A percentile compares a stretch with the other conserved stretches of the same genome.
phyloP scores from a whole-genome alignment of 92 coral and sea anemone genomes.

The Umimayanthus chanpuru region DNA sequence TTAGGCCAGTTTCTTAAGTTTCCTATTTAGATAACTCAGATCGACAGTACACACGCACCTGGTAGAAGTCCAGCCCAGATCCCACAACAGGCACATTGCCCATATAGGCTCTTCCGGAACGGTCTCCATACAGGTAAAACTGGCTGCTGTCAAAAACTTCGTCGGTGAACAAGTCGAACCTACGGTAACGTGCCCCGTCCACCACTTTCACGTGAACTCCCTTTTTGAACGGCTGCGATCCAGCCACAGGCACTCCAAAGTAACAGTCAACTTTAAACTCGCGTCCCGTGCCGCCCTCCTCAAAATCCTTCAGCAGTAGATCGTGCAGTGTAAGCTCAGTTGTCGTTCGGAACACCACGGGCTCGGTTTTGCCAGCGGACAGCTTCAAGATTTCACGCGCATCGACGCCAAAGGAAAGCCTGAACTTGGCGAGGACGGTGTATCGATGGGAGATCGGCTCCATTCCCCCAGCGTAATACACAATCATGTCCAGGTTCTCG shows the following conservation, averaged over 20 bases:
- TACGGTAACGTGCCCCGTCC: constrained; percentile 34
- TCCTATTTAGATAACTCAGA: too few relatives aligned
- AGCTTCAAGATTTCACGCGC: neutral
- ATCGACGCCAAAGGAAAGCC: neutral
- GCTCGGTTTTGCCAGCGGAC: neutral
- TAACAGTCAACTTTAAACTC: constrained; percentile 45
- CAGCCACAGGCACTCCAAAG: constrained; percentile 25
- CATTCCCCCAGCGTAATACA: constrained; percentile 52
- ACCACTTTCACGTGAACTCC: constrained; percentile 48
- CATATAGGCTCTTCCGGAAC: constrained; percentile 30
- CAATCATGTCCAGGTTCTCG: constrained; percentile 10
- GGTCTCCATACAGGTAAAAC: constrained; percentile 52
- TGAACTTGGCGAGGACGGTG: constrained; percentile 8
- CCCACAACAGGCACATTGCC: constrained; percentile 37
- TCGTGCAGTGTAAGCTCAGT: constrained; percentile 34
- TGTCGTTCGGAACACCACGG: constrained; percentile 46
- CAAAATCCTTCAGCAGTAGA: constrained; percentile 48
- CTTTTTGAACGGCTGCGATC: constrained; percentile 24
- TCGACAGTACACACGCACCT: constrained; percentile 32
- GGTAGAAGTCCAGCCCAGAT: constrained; percentile 45
- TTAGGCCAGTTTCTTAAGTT: too few relatives aligned
- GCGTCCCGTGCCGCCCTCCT: constrained; percentile 31
- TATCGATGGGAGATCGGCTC: constrained; percentile 36
- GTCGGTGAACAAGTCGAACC: constrained; percentile 37
- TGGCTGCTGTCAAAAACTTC: constrained; percentile 27